These are phyloP conservation scores for Xerus rutilus DNA, from an alignment of 2,797 vertebrate genomes.

Conservation along the genomic window DNA sequence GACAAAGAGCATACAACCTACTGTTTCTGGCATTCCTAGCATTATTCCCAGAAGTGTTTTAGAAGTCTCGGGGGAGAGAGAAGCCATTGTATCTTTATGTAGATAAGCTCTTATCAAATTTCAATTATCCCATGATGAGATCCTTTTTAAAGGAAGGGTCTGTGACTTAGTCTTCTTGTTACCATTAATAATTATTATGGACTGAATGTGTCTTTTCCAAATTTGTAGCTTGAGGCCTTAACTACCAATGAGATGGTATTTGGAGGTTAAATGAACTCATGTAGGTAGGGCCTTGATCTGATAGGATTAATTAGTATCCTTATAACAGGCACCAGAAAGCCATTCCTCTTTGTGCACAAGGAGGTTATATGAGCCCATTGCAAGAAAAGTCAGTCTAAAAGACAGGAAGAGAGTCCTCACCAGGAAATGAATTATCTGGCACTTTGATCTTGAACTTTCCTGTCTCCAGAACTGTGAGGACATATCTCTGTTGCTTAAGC, in stretches of 20 bases:
- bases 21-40: background rate
- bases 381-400: background rate
- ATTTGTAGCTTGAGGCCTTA: background rate
- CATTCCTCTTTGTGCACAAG: background rate
- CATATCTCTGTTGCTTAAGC: background rate
- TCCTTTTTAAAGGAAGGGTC: background rate
- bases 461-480: background rate
- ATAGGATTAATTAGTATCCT: background rate
- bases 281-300: background rate
- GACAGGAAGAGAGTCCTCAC: no score
- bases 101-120: background rate
- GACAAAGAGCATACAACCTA: background rate
- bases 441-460: background rate
- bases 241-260: background rate
- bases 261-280: no score
- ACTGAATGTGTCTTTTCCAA: background rate
- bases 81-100: background rate
- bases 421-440: no score
- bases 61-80: background rate
- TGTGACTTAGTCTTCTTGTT: background rate
- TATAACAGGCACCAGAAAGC: background rate
- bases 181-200: background rate
- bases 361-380: background rate
- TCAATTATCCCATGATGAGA: background rate
- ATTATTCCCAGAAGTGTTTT: background rate